Evolutionary conservation across 1,140 invertebrate genomes (phyloP).

Genomic region (Hylaeus anthracinus): DNA sequence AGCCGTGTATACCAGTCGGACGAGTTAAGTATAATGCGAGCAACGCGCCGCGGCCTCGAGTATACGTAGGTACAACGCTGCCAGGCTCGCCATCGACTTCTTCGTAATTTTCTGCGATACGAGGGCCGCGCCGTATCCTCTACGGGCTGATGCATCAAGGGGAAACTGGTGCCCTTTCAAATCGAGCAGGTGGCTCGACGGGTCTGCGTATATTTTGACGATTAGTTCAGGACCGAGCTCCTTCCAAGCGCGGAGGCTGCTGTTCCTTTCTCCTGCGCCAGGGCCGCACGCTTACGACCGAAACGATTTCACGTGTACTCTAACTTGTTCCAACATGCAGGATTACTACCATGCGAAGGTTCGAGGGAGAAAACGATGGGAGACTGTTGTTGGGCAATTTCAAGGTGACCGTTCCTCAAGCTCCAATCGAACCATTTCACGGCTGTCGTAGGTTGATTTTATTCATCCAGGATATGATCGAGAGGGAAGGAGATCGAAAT

Average conservation of each 20-base stretch:
- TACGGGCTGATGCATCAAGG: constrained; percentile 31
- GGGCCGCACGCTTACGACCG: constrained; percentile 37
- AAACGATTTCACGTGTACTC: not conserved
- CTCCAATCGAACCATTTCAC: too few species aligned
- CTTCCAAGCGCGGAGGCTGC: constrained; percentile 55
- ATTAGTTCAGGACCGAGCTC: constrained; percentile 70
- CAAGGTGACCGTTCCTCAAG: too few species aligned
- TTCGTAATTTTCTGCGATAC: constrained; percentile 57
- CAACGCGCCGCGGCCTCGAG: constrained; percentile 6
- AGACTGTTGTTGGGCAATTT: too few species aligned
- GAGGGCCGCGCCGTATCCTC: constrained; percentile 15
- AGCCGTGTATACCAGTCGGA: constrained; percentile 20
- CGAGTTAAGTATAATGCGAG: constrained; percentile 44
- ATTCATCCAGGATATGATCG: not conserved
- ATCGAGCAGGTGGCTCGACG: constrained; percentile 70
- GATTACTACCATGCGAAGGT: too few species aligned
- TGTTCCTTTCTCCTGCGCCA: constrained; percentile 51
- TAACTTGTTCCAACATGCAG: too few species aligned
- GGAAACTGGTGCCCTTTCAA: constrained; percentile 63
- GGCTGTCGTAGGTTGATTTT: not conserved
- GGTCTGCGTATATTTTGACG: constrained; percentile 68
- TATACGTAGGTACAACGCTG: constrained; percentile 8
- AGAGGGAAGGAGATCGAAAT: not conserved
- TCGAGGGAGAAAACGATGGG: too few species aligned
- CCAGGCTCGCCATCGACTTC: constrained; percentile 34